phyloP scores from a whole-genome alignment of 2,888 invertebrate species.

The Caenorhabditis doughertyi region DNA sequence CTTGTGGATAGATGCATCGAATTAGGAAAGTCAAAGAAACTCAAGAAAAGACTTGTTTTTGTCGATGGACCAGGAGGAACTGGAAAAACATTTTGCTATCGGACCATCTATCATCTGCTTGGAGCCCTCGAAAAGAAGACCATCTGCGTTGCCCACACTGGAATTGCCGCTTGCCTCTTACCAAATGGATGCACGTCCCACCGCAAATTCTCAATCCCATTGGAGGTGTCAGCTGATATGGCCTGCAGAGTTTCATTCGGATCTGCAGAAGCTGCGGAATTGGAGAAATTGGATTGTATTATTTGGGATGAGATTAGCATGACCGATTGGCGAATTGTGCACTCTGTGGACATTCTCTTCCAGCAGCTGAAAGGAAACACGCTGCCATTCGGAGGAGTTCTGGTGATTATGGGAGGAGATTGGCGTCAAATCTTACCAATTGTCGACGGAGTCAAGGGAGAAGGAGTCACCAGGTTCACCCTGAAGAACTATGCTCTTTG shows the following conservation, averaged over 20 bases:
- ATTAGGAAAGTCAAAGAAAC: background rate
- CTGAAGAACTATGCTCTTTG: too few relatives aligned
- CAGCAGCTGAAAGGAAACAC: background rate
- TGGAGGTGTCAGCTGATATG: background rate
- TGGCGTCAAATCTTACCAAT: too few relatives aligned
- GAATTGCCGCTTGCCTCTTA: conserved; percentile 1
- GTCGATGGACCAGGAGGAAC: conserved; percentile 12
- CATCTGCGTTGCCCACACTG: background rate
- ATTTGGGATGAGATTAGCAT: background rate
- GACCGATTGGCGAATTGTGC: background rate
- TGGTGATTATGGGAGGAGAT: background rate
- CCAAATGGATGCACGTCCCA: background rate
- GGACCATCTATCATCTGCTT: background rate
- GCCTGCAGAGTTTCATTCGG: background rate
- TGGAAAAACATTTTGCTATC: background rate
- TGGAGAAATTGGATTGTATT: background rate
- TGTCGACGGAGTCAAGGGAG: too few relatives aligned
- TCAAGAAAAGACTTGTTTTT: too few relatives aligned
- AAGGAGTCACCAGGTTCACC: too few relatives aligned
- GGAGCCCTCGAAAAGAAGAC: background rate
- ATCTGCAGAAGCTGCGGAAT: background rate
- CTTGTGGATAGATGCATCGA: conserved; percentile 7
- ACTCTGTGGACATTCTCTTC: background rate
- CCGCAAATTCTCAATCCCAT: conserved; percentile 2
- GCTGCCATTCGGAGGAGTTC: conserved; percentile 6